phyloP scores from a whole-genome alignment of 2,113 vertebrate genomes.

The Xenus cinereus region DNA sequence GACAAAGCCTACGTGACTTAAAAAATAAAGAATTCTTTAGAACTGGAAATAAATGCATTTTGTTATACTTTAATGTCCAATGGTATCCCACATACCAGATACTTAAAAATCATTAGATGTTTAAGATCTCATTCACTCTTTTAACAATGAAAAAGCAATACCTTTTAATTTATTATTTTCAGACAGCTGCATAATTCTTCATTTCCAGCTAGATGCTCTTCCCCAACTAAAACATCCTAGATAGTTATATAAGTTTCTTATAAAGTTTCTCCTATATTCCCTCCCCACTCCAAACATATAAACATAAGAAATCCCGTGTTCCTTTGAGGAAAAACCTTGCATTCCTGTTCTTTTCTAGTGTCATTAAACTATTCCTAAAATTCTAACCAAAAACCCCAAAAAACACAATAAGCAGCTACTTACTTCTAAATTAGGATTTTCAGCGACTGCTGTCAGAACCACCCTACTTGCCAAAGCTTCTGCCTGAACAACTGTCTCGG shows the following conservation, averaged over 20 bases:
- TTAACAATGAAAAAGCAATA: not conserved
- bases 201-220: not conserved
- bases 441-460: conserved; percentile 85
- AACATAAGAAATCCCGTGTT: not conserved
- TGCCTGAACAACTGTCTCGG: conserved; percentile 78
- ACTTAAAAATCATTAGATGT: not conserved
- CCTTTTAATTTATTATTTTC: not conserved
- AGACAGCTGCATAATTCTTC: not conserved
- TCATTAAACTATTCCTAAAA: not conserved
- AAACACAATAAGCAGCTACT: not conserved
- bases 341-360: not conserved
- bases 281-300: not conserved
- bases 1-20: not conserved
- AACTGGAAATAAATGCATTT: not conserved
- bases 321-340: not conserved
- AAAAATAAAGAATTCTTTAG: not conserved
- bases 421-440: conserved; percentile 89
- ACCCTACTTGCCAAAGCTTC: conserved; percentile 86
- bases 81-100: not conserved
- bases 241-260: not conserved
- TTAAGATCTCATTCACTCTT: not conserved
- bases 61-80: not conserved
- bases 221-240: not conserved
- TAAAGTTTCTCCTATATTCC: not conserved
- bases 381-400: not conserved